Evolutionary conservation across 2,113 vertebrate genomes (phyloP), one percentile per base, ranked within the genome.

Genomic region (Nanorana parkeri): DNA sequence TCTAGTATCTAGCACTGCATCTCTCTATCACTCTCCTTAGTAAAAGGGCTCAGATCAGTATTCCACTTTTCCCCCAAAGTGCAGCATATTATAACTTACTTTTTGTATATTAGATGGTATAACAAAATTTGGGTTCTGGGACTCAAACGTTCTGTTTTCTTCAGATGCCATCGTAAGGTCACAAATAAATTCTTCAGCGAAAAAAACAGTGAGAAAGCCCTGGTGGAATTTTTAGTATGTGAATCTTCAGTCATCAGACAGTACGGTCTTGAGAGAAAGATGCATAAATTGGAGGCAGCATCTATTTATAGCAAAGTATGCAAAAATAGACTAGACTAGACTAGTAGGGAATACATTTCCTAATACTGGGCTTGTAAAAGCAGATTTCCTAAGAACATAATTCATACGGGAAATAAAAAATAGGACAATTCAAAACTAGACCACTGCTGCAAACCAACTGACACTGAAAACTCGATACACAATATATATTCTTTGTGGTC

Each of bases 161-260:
- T 52, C 24, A 24, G 47, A 17, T 54, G 41, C 23, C 13, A 17
- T 8, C 32, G 52, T 52, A 24, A 17, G 21, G 41, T 71, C 68
- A 54, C 5, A 16, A 6, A 24, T 17, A 54, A 28, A 26, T 26
- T 71, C 21, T 69, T 52, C 51, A 26, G 10, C 19, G 41, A 47
- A 71, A 54, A 69, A 54, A 71, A 47, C 68, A 28, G 11, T 28
- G 23, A 54, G 47, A 71, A 71, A 11, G 47, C 10, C 20, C 15
- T 7, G 54, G 23, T 16, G 68, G 68, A 71, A 71, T 71, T 55
- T 20, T 28, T 19, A 71, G 26, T 54, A 71, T 54, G 68, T 24
- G 19, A 28, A 71, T 28, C 17, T 21, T n/a, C 1, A 20, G 2
- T 47, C 13, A 41, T 23, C 51, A 68, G 17, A 51, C 41, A 68